Conservation (phyloP, 2,888 invertebrate genomes). For the Pegoplata infirma region DNA sequence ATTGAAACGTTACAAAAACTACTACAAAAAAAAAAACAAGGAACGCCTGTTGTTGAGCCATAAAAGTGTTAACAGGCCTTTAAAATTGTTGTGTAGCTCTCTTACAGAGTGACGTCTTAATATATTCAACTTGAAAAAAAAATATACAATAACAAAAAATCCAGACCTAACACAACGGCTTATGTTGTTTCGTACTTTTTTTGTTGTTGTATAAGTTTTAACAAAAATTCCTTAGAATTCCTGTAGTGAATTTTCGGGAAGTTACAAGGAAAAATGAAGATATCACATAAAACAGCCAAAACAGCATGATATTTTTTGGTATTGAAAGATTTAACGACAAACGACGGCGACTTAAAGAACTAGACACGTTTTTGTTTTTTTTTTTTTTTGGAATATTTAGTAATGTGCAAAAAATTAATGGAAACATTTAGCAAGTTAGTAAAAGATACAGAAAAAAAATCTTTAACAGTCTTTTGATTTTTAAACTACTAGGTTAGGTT, state of each 20-base stretch:
- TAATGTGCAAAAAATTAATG: constrained; percentile 43
- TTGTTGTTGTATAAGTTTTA: not conserved
- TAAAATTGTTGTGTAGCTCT: constrained; percentile 32
- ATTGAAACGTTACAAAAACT: constrained; percentile 43
- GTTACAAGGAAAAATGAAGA: constrained; percentile 61
- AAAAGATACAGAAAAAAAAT: too few relatives aligned
- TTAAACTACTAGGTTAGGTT: too few relatives aligned
- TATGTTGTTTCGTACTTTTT: too few relatives aligned
- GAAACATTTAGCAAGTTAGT: not conserved
- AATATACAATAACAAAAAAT: constrained; percentile 13
- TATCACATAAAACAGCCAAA: constrained; percentile 43
- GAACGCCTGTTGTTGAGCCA: constrained; percentile 34
- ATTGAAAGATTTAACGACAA: constrained; percentile 29
- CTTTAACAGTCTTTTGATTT: too few relatives aligned
- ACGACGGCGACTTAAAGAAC: constrained; percentile 28
- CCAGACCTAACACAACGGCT: constrained; percentile 31
- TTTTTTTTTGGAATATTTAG: too few relatives aligned
- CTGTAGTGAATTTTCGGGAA: constrained; percentile 62
- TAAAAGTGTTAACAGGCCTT: constrained; percentile 50
- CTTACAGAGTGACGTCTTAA: constrained; percentile 34
- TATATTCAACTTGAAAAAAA: constrained; percentile 32
- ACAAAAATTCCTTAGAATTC: constrained; percentile 38
- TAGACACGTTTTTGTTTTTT: constrained; percentile 20
- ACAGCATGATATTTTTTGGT: constrained; percentile 53
- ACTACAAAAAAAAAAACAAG: constrained; percentile 21